Evolutionary conservation across 2,888 invertebrate species (phyloP).

Genomic region (Ecdyonurus torrentis): DNA sequence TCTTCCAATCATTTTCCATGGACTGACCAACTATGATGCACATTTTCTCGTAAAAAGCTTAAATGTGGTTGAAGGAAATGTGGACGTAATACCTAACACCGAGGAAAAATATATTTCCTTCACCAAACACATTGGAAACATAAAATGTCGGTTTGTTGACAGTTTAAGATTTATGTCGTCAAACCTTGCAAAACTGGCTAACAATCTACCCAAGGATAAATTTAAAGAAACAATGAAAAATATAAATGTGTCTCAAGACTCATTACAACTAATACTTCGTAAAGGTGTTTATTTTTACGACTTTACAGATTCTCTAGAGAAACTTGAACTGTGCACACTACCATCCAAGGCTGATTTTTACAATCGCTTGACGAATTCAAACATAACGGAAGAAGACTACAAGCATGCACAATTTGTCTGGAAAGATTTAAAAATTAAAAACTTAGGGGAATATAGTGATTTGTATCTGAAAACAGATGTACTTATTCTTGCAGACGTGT

Average conservation of each 20-base stretch:
- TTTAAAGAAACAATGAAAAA: background rate
- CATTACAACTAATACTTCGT: background rate
- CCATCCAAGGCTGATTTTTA: conserved; percentile 13
- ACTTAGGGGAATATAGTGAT: background rate
- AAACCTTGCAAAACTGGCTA: background rate
- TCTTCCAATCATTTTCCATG: background rate
- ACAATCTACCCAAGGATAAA: background rate
- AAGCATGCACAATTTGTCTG: conserved; percentile 15
- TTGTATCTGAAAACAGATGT: conserved; percentile 4
- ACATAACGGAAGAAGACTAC: conserved; percentile 14
- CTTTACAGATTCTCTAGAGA: background rate
- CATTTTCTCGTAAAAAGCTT: background rate
- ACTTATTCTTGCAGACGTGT: conserved; percentile 7
- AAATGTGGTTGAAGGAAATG: background rate
- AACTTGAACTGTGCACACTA: background rate
- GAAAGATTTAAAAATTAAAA: conserved; percentile 11
- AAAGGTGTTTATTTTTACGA: background rate
- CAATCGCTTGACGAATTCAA: conserved; percentile 7
- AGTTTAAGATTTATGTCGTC: background rate
- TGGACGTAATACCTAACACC: background rate
- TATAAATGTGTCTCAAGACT: background rate
- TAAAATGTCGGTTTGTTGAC: background rate
- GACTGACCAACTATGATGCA: background rate
- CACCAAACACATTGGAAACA: background rate
- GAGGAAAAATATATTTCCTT: background rate